Base-by-base conservation (phyloP, 2,888 invertebrate genomes). In the Therioaphis trifolii region DNA sequence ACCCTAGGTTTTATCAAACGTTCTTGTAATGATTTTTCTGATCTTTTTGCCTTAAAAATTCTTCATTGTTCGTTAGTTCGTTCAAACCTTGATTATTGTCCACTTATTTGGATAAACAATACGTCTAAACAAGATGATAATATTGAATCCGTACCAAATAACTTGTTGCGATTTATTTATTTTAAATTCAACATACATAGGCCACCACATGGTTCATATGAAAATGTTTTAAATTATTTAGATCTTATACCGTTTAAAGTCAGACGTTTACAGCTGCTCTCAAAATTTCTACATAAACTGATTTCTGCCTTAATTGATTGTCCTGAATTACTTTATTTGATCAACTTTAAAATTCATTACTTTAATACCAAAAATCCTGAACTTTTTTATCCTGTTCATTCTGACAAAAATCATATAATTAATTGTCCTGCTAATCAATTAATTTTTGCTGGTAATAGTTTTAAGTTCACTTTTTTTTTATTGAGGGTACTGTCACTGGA, bases 1-100 rank as follows among this genome's bases (percentile, higher is more conserved):
- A 74, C 18, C n/a, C 4, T 55, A 27, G 35, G 74, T 52, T 74
- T 55, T 35, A 74, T 55, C 7, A 74, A 74, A 74, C 74, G 55
- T 0, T 52, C 52, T 4, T 74, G 35, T 74, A 35, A 35, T n/a
- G 74, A 74, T 52, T 74, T 55, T 72, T 27, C 12, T 72, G 49
- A 72, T 72, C 18, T 29, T 27, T 29, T 29, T 35, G 55, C 35
- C 35, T 74, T 52, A 74, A 74, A 55, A 74, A 55, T 74, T 27
- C 15, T 68, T 40, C 43, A 68, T 27, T 68, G 29, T n/a, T 68
- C 40, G 15, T 68, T n/a, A 35, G 40, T 40, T 40, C 40, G 68
- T 40, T 68, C n/a, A 11, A 40, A 35, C 15, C 68, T 68, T 68
- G 29, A 66, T 29, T 66, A 66, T 66, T 21, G 66, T 27, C 14